These are phyloP conservation scores for Trichacis sp. DNA, from an alignment of 2,888 invertebrate species.

Conservation along the genomic window DNA sequence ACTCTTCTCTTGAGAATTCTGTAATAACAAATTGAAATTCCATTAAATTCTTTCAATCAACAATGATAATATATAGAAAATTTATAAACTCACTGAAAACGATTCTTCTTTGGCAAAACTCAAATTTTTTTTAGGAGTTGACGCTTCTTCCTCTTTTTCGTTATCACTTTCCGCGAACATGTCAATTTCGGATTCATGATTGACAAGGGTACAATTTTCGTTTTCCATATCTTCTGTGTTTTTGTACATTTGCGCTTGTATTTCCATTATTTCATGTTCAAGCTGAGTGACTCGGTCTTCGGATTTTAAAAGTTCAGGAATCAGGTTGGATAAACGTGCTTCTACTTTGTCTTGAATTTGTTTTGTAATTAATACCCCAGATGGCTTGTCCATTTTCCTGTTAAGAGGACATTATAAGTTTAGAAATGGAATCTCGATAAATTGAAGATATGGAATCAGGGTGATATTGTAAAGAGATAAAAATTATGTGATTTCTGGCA, in stretches of 20 bases:
- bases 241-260: constrained; percentile 24
- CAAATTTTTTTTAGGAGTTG: too few relatives aligned
- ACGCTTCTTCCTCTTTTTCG: neutral
- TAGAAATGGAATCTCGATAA: too few relatives aligned
- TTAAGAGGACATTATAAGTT: too few relatives aligned
- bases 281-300: constrained; percentile 63
- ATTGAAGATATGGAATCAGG: too few relatives aligned
- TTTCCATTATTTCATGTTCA: constrained; percentile 49
- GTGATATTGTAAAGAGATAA: too few relatives aligned
- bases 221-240: neutral
- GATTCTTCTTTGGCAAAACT: too few relatives aligned
- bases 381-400: neutral
- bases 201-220: neutral
- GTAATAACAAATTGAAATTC: too few relatives aligned
- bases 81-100: too few relatives aligned
- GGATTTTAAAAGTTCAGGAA: constrained; percentile 60
- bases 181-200: neutral
- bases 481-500: too few relatives aligned
- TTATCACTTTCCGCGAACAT: neutral
- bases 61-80: neutral
- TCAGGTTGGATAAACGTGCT: constrained; percentile 49
- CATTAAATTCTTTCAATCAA: too few relatives aligned
- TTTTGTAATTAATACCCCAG: constrained; percentile 48
- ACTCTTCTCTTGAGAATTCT: neutral
- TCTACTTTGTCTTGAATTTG: constrained; percentile 54